These are phyloP conservation scores for Galaxea fascicularis DNA, from an alignment of 92 coral and sea anemone genomes.

Conservation along the genomic window DNA sequence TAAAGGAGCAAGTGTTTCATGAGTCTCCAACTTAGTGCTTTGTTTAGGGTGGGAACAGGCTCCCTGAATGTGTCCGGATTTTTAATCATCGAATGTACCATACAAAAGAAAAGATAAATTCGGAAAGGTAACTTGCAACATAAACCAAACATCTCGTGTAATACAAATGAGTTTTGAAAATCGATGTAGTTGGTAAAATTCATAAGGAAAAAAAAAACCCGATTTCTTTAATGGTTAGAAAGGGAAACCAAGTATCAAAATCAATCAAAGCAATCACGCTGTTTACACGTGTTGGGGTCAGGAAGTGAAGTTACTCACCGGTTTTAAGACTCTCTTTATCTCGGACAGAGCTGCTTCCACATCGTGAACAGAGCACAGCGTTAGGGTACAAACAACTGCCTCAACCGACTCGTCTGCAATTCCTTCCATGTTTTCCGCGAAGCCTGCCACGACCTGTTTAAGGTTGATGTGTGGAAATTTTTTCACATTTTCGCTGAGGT, in stretches of 20 bases:
- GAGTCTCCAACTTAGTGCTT: no score
- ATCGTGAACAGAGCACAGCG: conserved; percentile 90
- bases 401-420: conserved; percentile 76
- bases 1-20: no score
- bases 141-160: no score
- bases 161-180: background rate
- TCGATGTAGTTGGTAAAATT: background rate
- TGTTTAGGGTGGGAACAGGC: no score
- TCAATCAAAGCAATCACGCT: background rate
- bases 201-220: background rate
- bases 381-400: conserved; percentile 86
- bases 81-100: no score
- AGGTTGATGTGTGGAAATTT: conserved; percentile 57
- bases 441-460: conserved; percentile 68
- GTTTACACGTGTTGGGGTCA: background rate
- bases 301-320: conserved; percentile 52
- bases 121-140: no score
- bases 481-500: conserved; percentile 65
- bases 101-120: no score
- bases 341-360: conserved; percentile 75
- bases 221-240: background rate
- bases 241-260: background rate
- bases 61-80: no score
- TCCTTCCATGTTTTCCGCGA: conserved; percentile 87
- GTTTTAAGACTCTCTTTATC: conserved; percentile 89